Evolutionary conservation across 2,888 invertebrate species (phyloP).

Genomic region (Chloroclystis v-ata): DNA sequence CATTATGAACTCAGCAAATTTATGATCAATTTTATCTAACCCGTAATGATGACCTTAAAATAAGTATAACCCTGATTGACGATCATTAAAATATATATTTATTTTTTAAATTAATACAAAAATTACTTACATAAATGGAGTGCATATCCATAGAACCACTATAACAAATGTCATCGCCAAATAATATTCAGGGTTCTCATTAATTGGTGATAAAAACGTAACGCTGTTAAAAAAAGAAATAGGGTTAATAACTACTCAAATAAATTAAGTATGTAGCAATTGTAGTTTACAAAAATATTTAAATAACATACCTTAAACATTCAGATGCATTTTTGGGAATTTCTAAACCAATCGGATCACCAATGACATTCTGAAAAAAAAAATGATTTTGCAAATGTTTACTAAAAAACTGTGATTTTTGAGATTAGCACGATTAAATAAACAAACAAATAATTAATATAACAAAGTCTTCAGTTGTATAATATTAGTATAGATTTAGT

Average conservation of each 20-base stretch:
- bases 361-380: conserved; percentile 35
- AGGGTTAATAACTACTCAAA: background rate
- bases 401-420: too few relatives aligned
- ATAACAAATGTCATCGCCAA: conserved; percentile 50
- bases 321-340: conserved; percentile 33
- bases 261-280: background rate
- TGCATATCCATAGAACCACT: conserved; percentile 52
- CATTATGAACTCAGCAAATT: too few relatives aligned
- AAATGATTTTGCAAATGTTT: too few relatives aligned
- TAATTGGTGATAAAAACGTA: conserved; percentile 52
- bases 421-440: too few relatives aligned
- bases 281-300: background rate
- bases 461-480: too few relatives aligned
- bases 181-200: conserved; percentile 54
- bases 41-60: too few relatives aligned
- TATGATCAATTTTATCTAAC: too few relatives aligned
- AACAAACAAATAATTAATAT: too few relatives aligned
- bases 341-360: conserved; percentile 25
- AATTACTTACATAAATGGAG: conserved; percentile 62
- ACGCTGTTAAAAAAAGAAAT: conserved; percentile 42
- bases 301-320: conserved; percentile 41
- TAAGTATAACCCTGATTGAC: too few relatives aligned
- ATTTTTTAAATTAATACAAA: too few relatives aligned
- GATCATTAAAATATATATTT: too few relatives aligned
- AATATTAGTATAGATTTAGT: too few relatives aligned